These are phyloP conservation scores for Drosophila atroscutellata DNA, from an alignment of 2,888 invertebrate genomes.

Conservation along the genomic window DNA sequence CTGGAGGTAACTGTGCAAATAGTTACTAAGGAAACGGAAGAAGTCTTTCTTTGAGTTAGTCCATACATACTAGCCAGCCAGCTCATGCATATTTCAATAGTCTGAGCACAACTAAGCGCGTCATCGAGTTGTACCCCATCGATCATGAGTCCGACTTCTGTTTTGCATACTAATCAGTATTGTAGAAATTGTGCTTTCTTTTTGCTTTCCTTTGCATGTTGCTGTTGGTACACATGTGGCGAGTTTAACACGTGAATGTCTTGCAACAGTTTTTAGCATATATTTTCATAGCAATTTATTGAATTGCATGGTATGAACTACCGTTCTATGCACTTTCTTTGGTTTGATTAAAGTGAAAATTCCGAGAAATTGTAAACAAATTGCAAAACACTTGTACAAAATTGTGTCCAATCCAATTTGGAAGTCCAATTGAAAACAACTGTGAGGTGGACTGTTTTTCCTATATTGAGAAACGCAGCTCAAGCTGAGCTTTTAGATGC, in stretches of 20 bases:
- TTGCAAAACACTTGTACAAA: constrained; percentile 33
- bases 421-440: constrained; percentile 21
- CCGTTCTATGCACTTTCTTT: constrained; percentile 57
- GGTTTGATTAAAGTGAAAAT: constrained; percentile 20
- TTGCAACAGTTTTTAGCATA: constrained; percentile 64
- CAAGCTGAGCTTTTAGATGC: neutral
- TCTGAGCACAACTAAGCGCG: constrained; percentile 49
- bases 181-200: constrained; percentile 39
- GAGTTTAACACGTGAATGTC: constrained; percentile 62
- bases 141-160: constrained; percentile 34
- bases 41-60: constrained; percentile 62
- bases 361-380: constrained; percentile 17
- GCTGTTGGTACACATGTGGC: constrained; percentile 29
- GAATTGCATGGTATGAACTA: constrained; percentile 43
- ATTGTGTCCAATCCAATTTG: constrained; percentile 17
- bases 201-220: constrained; percentile 21
- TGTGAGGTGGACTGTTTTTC: neutral
- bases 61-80: neutral
- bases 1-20: neutral
- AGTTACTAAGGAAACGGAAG: constrained; percentile 75
- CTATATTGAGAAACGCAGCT: neutral
- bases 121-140: constrained; percentile 49
- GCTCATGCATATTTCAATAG: constrained; percentile 72
- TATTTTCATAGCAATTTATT: constrained; percentile 52
- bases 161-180: constrained; percentile 53